phyloP scores from a whole-genome alignment of 1,140 invertebrate genomes.

The Drosophila saltans region DNA sequence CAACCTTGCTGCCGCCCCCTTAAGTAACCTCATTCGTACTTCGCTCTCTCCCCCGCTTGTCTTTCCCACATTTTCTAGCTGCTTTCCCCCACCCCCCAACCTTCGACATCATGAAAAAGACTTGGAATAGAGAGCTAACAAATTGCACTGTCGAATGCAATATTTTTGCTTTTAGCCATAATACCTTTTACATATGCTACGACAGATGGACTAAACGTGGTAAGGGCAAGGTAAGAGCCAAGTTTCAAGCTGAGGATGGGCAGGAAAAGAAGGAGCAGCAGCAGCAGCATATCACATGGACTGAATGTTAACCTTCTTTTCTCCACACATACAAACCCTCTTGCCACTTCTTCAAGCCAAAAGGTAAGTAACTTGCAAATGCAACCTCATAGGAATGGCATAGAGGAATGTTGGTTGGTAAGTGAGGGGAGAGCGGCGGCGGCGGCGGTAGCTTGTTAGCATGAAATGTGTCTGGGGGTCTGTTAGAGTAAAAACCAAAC shows the following conservation, averaged over 20 bases:
- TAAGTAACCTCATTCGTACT: conserved; percentile 3
- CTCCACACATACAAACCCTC: too few species aligned
- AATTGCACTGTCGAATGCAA: conserved; percentile 81
- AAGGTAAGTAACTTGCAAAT: conserved; percentile 71
- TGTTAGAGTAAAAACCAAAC: conserved; percentile 13
- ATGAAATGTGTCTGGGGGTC: conserved; percentile 70
- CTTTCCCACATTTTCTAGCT: background rate
- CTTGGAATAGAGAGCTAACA: conserved; percentile 59
- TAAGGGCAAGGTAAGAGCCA: background rate
- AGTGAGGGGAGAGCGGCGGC: background rate
- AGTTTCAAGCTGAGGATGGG: background rate
- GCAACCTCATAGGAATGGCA: conserved; percentile 42
- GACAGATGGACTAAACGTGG: conserved; percentile 48
- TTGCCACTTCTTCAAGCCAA: conserved; percentile 3
- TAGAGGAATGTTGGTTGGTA: too few species aligned
- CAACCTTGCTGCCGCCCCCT: conserved; percentile 37
- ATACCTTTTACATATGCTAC: conserved; percentile 80
- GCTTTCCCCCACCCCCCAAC: conserved; percentile 4
- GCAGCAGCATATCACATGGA: conserved; percentile 22
- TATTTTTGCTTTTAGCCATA: conserved; percentile 82
- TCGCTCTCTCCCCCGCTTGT: background rate
- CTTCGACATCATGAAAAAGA: conserved; percentile 74
- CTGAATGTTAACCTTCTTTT: conserved; percentile 60
- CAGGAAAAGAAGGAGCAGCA: background rate
- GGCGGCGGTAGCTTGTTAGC: conserved; percentile 64